A percentile compares a stretch with the other conserved stretches of the same genome.
phyloP scores from a whole-genome alignment of 2,797 vertebrate species.

The Numenius phaeopus region DNA sequence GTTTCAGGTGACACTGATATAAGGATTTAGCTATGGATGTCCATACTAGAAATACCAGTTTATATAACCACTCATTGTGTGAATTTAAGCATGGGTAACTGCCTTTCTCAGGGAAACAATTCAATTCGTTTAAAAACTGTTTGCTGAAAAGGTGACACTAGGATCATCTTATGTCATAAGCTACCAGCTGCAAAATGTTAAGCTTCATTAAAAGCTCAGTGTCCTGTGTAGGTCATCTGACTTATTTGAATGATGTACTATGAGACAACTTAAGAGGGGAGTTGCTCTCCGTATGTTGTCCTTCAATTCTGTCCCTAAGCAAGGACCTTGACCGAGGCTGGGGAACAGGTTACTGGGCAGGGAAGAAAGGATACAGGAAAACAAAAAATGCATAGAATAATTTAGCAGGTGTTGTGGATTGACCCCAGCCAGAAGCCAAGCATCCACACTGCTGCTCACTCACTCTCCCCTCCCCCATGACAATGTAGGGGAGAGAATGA shows the following conservation, averaged over 20 bases:
- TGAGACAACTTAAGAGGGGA: background rate
- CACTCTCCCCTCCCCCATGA: background rate
- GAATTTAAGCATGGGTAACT: background rate
- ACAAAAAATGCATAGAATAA: background rate
- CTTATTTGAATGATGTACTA: background rate
- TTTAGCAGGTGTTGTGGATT: background rate
- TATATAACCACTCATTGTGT: background rate
- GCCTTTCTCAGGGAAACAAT: background rate
- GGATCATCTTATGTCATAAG: background rate
- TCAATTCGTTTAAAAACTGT: background rate
- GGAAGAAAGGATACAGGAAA: background rate
- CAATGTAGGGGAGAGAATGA: background rate
- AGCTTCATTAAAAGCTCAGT: background rate
- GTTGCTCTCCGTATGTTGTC: background rate
- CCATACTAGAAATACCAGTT: background rate
- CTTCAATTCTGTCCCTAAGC: background rate
- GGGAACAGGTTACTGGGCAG: background rate
- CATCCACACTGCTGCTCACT: background rate
- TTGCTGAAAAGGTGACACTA: background rate
- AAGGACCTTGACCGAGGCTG: background rate
- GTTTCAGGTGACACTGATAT: background rate
- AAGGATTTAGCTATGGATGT: background rate
- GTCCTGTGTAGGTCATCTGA: background rate
- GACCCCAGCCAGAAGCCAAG: background rate
- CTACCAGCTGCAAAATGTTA: background rate